phyloP scores from a whole-genome alignment of 2,797 vertebrate species.

The Thunnus albacares region DNA sequence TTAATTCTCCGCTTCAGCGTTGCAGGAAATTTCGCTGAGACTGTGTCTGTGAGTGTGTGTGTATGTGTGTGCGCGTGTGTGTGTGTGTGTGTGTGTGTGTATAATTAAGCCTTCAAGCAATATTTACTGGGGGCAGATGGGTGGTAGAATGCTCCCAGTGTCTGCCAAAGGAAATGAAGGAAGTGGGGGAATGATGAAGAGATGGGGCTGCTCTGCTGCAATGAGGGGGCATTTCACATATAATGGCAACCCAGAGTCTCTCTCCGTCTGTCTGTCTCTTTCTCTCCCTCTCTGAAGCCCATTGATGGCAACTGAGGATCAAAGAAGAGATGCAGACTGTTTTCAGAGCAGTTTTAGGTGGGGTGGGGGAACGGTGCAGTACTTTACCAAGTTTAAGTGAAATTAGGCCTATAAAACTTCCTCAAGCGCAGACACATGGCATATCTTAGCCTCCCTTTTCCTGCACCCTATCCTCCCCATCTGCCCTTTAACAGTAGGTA shows the following conservation, averaged over 20 bases:
- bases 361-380: constrained; percentile 39
- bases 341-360: constrained; percentile 67
- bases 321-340: constrained; percentile 69
- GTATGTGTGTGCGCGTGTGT: constrained; percentile 61
- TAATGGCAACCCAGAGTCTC: constrained; percentile 68
- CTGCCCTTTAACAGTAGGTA: constrained; percentile 78
- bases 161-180: constrained; percentile 83
- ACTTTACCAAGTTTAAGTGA: constrained; percentile 68
- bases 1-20: constrained; percentile 80
- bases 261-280: constrained; percentile 55
- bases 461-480: constrained; percentile 76
- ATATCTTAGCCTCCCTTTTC: constrained; percentile 67
- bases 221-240: constrained; percentile 72
- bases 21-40: constrained; percentile 84
- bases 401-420: constrained; percentile 77
- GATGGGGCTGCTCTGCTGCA: constrained; percentile 64
- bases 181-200: constrained; percentile 82
- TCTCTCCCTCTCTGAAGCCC: constrained; percentile 68
- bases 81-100: constrained; percentile 63
- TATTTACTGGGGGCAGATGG: constrained; percentile 87
- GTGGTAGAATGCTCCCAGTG: constrained; percentile 86
- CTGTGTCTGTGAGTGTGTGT: constrained; percentile 61
- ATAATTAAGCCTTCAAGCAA: constrained; percentile 88
- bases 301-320: constrained; percentile 73
- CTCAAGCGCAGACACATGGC: constrained; percentile 52